Base-by-base conservation (phyloP, 1,140 invertebrate genomes). In the Megalopta genalis region DNA sequence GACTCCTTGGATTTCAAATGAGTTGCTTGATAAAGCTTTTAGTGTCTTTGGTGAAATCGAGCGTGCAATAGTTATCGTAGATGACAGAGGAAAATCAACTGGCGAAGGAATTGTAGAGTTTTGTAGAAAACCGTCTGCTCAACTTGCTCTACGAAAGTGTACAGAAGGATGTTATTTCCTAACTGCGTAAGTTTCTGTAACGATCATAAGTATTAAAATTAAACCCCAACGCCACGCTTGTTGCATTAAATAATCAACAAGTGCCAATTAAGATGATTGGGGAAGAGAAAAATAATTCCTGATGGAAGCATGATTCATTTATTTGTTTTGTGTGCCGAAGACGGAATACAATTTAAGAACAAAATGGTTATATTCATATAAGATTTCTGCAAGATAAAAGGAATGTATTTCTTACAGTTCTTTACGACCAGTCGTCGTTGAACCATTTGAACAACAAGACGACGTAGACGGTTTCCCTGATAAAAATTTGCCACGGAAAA, bases 61-160 rank as follows among this genome's bases (percentile, higher is more conserved):
- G 93, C 94, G 98, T 75, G 98, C 98, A 6, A 95, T 98, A 85
- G 98, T 99, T 0, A 96, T 97, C 87, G 98, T 99, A 52, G 99
- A 99, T 93, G 99, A 99, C 83, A 95, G 98, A 88, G 99, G 99
- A 67, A 98, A 98, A 91, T 96, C 97, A 12, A 96, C 96, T 23
- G 98, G 98, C 21, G 99, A 99, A 93, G 99, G 99, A 18, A 96
- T 99, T 69, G 96, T 99, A 16, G 99, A 99, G 92, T 99, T 98
- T 93, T 95, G 96, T 3, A 94, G 98, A 74, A 99, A 99, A 93
- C 96, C 96, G 32, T 96, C 95, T 80, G 98, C 98, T 1, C 94
- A 96, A 75, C 93, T 96, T 62, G 99, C 98, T 1, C 93, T 99
- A n/a, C 95, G 97, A 65, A 95, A 97, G 88, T 99, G 99, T 88